Evolutionary conservation across 2,113 vertebrate genomes (phyloP), one percentile per base, ranked within the genome.

Genomic region (Nipponia nippon): DNA sequence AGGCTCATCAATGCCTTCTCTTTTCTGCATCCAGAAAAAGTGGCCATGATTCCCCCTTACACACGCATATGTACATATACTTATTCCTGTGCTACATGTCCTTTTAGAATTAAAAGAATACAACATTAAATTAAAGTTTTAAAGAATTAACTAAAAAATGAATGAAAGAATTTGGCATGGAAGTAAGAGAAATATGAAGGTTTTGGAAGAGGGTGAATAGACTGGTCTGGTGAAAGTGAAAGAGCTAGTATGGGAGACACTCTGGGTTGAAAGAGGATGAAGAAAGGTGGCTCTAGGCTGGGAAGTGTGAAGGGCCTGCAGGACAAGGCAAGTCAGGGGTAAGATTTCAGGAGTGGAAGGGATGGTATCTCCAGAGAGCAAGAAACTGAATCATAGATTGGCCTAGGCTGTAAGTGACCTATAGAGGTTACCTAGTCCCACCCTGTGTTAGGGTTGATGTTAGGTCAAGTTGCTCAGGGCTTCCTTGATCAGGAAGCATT

Each of bases 31-130:
- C 30, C 36, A 62, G 34, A 49, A 69, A 76, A 65, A 44, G 20
- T 34, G n/a, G 5, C 27, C 23, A 16, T 44, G 46, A 40, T 77
- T 96, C 21, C 30, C 0, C 2, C 27, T 65, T 78, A 8, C 18
- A 15, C 19, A 6, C 10, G 18, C 8, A 12, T 13, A 34, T 21
- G 22, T 1, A 5, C 26, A 25, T 2, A 20, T 12, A 34, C 8
- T 32, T 75, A 38, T 40, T 90, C 72, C 32, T 65, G n/a, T 17
- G 26, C 23, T 80, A 19, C 13, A 29, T 32, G 11, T 61, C 22
- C 21, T 89, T 61, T 67, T 46, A 55, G 50, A 93, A 81, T 77
- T 55, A 44, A 21, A 88, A 69, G 13, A 38, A 5, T 56, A 27
- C 22, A 67, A 11, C 8, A 59, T 42, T 69, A 40, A 83, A 59